A percentile compares a stretch with the other conserved stretches of the same genome.
phyloP scores from a whole-genome alignment of 1,140 invertebrate species.

The Bombus impatiens region DNA sequence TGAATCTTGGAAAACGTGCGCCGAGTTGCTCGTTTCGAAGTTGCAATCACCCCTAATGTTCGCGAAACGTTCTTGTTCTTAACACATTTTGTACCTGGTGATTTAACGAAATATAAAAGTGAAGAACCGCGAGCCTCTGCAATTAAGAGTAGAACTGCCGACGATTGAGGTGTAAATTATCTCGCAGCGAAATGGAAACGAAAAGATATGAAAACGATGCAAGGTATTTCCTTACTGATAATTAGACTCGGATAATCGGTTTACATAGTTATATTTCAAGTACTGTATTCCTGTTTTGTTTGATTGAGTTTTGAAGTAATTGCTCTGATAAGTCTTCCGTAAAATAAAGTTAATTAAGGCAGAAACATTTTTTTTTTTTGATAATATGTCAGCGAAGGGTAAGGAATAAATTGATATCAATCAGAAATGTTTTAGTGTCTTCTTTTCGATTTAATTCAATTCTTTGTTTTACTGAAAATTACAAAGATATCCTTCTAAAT shows the following conservation, averaged over 20 bases:
- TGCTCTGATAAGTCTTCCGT: too few relatives aligned
- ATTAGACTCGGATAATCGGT: not conserved
- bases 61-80: not conserved
- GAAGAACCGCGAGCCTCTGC: not conserved
- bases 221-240: not conserved
- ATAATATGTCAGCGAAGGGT: too few relatives aligned
- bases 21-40: not conserved
- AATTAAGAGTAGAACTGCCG: not conserved
- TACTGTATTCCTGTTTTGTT: too few relatives aligned
- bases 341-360: too few relatives aligned
- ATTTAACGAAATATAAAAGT: not conserved
- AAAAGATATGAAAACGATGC: not conserved
- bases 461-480: too few relatives aligned
- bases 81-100: not conserved
- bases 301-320: too few relatives aligned
- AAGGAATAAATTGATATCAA: too few relatives aligned
- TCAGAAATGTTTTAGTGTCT: too few relatives aligned
- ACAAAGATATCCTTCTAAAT: too few relatives aligned
- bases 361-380: too few relatives aligned
- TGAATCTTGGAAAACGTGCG: constrained; percentile 3
- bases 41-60: not conserved
- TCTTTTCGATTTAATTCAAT: too few relatives aligned
- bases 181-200: not conserved
- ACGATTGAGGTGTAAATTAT: not conserved
- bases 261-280: too few relatives aligned